These are phyloP conservation scores for Drusus annulatus DNA, from an alignment of 1,140 invertebrate species.

Conservation along the genomic window DNA sequence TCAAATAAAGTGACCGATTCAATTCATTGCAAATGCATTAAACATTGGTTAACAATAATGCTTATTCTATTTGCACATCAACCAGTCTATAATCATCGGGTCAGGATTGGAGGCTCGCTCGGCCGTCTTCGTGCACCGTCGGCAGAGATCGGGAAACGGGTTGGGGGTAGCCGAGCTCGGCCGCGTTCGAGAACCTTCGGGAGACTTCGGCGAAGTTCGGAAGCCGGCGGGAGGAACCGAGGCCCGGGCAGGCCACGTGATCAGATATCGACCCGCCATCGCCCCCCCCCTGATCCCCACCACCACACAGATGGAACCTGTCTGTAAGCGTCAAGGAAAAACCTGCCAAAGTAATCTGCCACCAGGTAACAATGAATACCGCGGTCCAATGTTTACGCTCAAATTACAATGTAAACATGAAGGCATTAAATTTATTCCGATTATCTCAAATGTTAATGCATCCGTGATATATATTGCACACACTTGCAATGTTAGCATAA, in stretches of 20 bases:
- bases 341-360: neutral
- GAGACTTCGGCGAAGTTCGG: neutral
- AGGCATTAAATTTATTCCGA: too few species aligned
- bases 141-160: neutral
- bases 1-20: too few species aligned
- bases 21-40: too few species aligned
- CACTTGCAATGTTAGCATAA: too few species aligned
- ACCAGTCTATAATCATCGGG: neutral
- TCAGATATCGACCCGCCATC: slow-evolving; percentile 15
- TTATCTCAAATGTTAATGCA: too few species aligned
- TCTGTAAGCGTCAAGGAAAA: slow-evolving; percentile 5
- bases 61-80: slow-evolving; percentile 1
- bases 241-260: slow-evolving; percentile 31
- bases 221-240: neutral
- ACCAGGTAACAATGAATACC: too few species aligned
- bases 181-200: neutral
- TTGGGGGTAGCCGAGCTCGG: neutral
- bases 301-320: neutral
- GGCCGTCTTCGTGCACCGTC: neutral
- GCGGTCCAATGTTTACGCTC: too few species aligned
- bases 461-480: too few species aligned
- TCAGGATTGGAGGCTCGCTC: neutral
- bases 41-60: neutral
- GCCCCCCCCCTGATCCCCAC: neutral
- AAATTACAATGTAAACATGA: too few species aligned